Base-by-base conservation (phyloP, 92 coral and sea anemone species). In the Metridium senile region DNA sequence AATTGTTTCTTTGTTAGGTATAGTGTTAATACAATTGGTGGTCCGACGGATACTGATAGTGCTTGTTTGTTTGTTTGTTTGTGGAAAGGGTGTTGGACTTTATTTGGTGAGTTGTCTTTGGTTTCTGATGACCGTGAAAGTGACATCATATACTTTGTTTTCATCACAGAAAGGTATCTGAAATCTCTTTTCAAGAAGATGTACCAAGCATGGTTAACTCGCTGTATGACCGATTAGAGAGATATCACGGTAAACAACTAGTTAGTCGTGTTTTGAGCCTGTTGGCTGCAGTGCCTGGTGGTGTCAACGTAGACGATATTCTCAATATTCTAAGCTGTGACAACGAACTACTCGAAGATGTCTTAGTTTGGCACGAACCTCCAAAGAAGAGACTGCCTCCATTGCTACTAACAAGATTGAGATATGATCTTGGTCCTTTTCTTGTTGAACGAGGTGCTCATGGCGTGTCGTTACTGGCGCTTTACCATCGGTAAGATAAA, bases 331-430 rank as follows among this genome's bases (percentile, higher is more conserved):
- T 86, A 46, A 86, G 90, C 67, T 86, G 90, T 46, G 90, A 86
- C 6, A 85, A 86, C 1, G 78, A 86, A 25, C 72, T 86, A 49
- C 61, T 86, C 29, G 49, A 54, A 0, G 90, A 86, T 35, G 90
- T 86, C 30, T 67, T 86, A 31, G 86, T 75, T 67, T 86, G 90
- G 90, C 90, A 86, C 63, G 73, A 86, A 47, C 90, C 90, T 51
- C 86, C 90, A 11, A 86, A 86, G 69, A 83, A 81, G 63, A 78
- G 90, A 51, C 63, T 86, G 8, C 90, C 90, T 18, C 90, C 90
- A 9, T 62, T 86, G 62, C 49, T 86, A 58, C 74, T 86, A 63
- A 86, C 90, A 22, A 81, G 90, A 26, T 78, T 86, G 3, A 75
- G 76, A 69, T 74, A 75, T 45, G 90, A 86, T 52, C 82, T 86